Evolutionary conservation across 2,113 vertebrate genomes (phyloP), one percentile per base, ranked within the genome.

Genomic region (Gymnogyps californianus): DNA sequence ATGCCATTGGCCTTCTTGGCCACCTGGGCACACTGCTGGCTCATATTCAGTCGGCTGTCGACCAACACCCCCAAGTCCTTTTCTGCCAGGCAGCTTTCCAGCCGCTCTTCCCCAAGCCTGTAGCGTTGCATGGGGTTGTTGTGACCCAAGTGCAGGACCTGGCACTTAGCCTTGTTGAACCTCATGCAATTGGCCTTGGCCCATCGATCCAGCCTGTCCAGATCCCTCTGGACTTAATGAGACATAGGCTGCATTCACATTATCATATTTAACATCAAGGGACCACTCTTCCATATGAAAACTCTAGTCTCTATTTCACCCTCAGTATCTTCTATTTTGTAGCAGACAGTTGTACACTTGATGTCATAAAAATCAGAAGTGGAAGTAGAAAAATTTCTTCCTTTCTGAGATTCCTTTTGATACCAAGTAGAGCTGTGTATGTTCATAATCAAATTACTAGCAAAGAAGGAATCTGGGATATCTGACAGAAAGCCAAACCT

Each of bases 71-170:
- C 26, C 10, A 44, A 31, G 46, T 21, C 3, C 2, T 26, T 66
- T 49, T 44, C n/a, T 4, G 2, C 20, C 26, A 1, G 6, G 4
- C 3, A 44, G 6, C 11, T 66, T 58, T 38, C 11, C 24, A 72
- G 3, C 3, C 46, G 16, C 40, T 42, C n/a, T 34, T 7, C 4
- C 51, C 25, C 24, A 38, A 31, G 3, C 28, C 31, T 17, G 8
- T 12, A 64, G 21, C 1, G 1, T 13, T 64, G 17, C 16, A 3
- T 7, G 13, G 3, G 15, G 8, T 10, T 42, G 7, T 4, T 65
- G 9, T 31, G 55, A 59, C 22, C 11, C 26, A 46, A 16, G 18
- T 5, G 6, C 16, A 80, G 25, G 16, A 76, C 6, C 13, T 3
- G 20, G 46, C 9, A 9, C 22, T 31, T 57, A 21, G 3, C 9